Base-by-base conservation (phyloP, 2,888 invertebrate genomes). In the Lepidonotus clava region DNA sequence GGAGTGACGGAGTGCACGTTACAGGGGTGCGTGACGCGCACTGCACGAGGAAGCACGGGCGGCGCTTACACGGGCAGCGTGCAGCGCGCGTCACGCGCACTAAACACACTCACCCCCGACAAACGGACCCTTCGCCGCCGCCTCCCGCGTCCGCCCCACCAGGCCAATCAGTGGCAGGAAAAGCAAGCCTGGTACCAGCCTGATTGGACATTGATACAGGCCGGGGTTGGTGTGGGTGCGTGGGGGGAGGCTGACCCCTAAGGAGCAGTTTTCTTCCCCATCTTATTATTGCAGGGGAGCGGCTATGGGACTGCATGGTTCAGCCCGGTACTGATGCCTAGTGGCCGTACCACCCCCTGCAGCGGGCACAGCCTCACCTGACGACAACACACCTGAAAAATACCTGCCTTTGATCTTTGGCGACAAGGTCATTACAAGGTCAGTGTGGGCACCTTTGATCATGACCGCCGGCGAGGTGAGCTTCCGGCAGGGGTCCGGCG, bases 341-440 rank as follows among this genome's bases (percentile, higher is more conserved):
- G n/a, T n/a, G n/a, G n/a, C n/a, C n/a, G n/a, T n/a, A n/a, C n/a
- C 61, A 32, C 28, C 61, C 24, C 61, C 28, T 32, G 28, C 28
- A 32, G 21, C 2, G 28, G 28, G 28, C n/a, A n/a, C n/a, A n/a
- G n/a, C 28, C 61, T 28, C 61, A 32, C 61, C 28, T 32, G 61
- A 28, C 28, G 61, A 53, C 61, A n/a, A 1, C 28, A 28, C 11
- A 11, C 28, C n/a, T n/a, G 21, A 18, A 46, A 18, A 46, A 46
- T 8, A 46, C 46, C 8, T 11, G 18, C 71, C 38, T 71, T 71
- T 71, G 71, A 71, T 71, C 71, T 38, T 2, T 21, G 38, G 36
- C 36, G 71, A 36, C 71, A 71, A 34, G 71, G 36, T 71, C 71
- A 71, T 71, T 71, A 71, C 71, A 71, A 36, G 71, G 71, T 71